These are phyloP conservation scores for Brachyopa scutellaris DNA, from an alignment of 2,888 invertebrate genomes.

Conservation along the genomic window DNA sequence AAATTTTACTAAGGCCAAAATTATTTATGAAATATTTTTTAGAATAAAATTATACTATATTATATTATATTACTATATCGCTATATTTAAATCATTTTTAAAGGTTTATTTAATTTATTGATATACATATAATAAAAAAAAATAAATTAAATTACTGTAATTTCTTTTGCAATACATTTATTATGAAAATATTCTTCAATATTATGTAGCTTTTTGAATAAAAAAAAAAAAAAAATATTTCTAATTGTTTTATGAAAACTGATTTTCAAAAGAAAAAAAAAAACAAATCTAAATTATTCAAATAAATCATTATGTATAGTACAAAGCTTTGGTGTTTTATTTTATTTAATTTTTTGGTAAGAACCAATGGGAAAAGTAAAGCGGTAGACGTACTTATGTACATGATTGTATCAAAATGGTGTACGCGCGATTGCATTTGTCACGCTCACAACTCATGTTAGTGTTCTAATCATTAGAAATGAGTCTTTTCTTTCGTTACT, in stretches of 20 bases:
- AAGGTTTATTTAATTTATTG: constrained; percentile 32
- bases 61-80: constrained; percentile 19
- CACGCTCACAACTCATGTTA: no score
- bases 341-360: no score
- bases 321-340: constrained; percentile 13
- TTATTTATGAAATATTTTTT: constrained; percentile 41
- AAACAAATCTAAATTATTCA: constrained; percentile 49
- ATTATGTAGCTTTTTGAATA: constrained; percentile 54
- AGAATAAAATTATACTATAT: constrained; percentile 29
- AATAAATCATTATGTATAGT: constrained; percentile 53
- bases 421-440: no score
- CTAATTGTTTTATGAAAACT: constrained; percentile 42
- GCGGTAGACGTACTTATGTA: no score
- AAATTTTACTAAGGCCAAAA: constrained; percentile 54
- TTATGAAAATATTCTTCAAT: constrained; percentile 32
- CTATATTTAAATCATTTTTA: constrained; percentile 39
- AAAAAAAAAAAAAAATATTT: constrained; percentile 40
- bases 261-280: constrained; percentile 17
- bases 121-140: not conserved
- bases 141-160: constrained; percentile 32
- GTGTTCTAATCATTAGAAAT: no score
- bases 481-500: no score
- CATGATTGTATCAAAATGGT: no score
- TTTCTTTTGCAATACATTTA: constrained; percentile 51
- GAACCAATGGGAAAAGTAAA: no score